Conservation (phyloP, 1,140 invertebrate species). For the Drosophila sproati region DNA sequence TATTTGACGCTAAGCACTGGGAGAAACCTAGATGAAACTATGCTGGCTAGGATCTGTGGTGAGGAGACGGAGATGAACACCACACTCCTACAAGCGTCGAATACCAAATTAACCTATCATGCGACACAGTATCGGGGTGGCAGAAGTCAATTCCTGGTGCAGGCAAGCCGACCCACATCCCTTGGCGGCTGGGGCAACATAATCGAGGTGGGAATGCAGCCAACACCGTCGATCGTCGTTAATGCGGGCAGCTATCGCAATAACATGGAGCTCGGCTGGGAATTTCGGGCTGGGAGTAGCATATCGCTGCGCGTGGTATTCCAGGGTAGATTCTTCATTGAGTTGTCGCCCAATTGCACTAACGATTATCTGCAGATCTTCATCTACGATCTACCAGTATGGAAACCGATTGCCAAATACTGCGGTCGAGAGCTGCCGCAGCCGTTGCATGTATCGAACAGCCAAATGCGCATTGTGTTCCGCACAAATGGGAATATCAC, state of each 20-base stretch:
- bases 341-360: conserved; percentile 89
- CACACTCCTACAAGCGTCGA: background rate
- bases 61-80: conserved; percentile 27
- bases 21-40: background rate
- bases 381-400: conserved; percentile 84
- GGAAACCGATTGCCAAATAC: conserved; percentile 87
- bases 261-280: conserved; percentile 92
- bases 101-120: conserved; percentile 52
- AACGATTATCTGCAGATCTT: conserved; percentile 91
- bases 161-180: background rate
- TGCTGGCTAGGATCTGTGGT: conserved; percentile 46
- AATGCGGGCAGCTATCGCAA: conserved; percentile 52
- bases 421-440: conserved; percentile 90
- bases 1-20: conserved; percentile 34
- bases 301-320: conserved; percentile 87
- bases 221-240: conserved; percentile 32
- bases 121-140: conserved; percentile 7
- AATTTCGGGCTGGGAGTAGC: conserved; percentile 87
- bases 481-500: conserved; percentile 88
- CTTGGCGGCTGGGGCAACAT: background rate
- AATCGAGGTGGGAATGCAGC: conserved; percentile 6
- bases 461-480: conserved; percentile 89
- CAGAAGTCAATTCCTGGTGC: conserved; percentile 39
- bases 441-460: conserved; percentile 87
- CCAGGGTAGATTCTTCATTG: conserved; percentile 88